phyloP scores from a whole-genome alignment of 1,140 invertebrate genomes.

The Chironomus tepperi region DNA sequence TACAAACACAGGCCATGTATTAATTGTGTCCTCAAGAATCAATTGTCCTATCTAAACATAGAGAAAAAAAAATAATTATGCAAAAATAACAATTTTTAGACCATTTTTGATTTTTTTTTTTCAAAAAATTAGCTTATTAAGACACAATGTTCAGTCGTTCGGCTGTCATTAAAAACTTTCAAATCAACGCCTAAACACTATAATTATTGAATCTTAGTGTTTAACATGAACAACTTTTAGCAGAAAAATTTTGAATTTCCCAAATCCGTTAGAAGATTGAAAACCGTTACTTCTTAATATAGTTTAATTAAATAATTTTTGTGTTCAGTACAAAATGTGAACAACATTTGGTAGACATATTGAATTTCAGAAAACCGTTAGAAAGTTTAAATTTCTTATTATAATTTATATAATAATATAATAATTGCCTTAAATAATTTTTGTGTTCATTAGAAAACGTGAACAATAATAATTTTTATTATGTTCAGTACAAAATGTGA shows the following conservation, averaged over 20 bases:
- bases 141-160: conserved; percentile 27
- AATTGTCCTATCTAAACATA: conserved; percentile 47
- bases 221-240: conserved; percentile 34
- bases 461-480: too few relatives aligned
- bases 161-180: neutral
- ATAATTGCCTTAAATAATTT: too few relatives aligned
- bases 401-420: too few relatives aligned
- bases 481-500: too few relatives aligned
- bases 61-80: neutral
- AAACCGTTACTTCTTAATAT: too few relatives aligned
- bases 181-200: neutral
- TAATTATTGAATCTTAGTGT: conserved; percentile 5
- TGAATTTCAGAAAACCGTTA: too few relatives aligned
- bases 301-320: too few relatives aligned
- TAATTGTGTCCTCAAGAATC: conserved; percentile 65
- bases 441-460: too few relatives aligned
- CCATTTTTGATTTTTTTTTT: neutral
- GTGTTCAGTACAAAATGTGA: too few relatives aligned
- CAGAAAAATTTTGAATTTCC: neutral
- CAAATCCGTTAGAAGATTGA: too few relatives aligned
- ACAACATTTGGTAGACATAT: too few relatives aligned
- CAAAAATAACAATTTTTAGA: conserved; percentile 22
- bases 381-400: too few relatives aligned
- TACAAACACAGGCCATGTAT: conserved; percentile 59
- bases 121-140: conserved; percentile 19